Conservation (phyloP, 92 coral and sea anemone genomes). For the Phymanthus crucifer region DNA sequence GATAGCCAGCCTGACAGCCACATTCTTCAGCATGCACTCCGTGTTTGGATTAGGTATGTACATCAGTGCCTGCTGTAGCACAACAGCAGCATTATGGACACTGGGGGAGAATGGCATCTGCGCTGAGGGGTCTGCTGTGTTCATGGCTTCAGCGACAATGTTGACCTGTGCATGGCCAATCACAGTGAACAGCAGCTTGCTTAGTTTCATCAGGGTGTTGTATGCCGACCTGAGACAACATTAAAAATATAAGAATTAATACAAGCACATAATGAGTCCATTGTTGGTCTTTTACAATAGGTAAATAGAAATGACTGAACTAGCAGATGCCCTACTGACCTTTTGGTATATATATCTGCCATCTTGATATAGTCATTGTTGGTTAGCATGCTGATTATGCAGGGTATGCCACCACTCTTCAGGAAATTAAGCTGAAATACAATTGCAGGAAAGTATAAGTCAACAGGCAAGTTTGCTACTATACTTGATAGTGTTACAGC, state of each 20-base stretch:
- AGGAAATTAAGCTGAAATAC: constrained; percentile 73
- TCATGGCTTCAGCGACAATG: constrained; percentile 95
- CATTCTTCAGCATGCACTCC: constrained; percentile 89
- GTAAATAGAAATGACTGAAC: background rate
- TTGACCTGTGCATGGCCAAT: constrained; percentile 94
- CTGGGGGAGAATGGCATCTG: constrained; percentile 71
- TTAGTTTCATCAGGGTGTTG: constrained; percentile 76
- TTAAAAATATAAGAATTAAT: background rate
- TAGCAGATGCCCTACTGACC: constrained; percentile 38
- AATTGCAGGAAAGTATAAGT: background rate
- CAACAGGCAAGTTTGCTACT: no score
- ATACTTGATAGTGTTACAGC: no score
- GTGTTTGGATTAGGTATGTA: constrained; percentile 89
- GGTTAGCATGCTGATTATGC: constrained; percentile 85
- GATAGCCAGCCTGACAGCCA: constrained; percentile 84
- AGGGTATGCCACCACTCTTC: constrained; percentile 91
- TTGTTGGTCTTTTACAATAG: background rate
- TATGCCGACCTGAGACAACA: constrained; percentile 73
- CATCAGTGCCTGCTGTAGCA: constrained; percentile 90
- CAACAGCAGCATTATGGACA: constrained; percentile 92
- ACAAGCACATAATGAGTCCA: background rate
- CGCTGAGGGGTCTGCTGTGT: constrained; percentile 64
- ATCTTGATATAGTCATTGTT: constrained; percentile 77
- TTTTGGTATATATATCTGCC: constrained; percentile 81
- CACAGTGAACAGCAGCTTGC: constrained; percentile 84